Percentiles rank a stretch among this genome's conserved stretches.
Conservation (phyloP, 2,113 vertebrate genomes). For the Suricata suricatta region DNA sequence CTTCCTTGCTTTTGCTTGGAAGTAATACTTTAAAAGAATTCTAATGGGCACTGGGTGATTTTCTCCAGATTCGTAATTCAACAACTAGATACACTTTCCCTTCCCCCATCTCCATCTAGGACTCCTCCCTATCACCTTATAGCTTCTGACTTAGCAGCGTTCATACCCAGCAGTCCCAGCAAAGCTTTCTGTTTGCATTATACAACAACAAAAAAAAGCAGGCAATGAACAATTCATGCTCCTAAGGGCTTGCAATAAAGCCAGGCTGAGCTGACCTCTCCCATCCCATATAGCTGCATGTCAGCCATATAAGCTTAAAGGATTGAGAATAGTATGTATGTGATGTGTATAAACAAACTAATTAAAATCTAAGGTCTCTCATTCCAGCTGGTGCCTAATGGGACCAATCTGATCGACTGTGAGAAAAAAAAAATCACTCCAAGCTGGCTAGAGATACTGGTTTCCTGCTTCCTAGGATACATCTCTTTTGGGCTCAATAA, state of each 20-base stretch:
- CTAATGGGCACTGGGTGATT: slow-evolving; percentile 40
- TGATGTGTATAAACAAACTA: slow-evolving; percentile 75
- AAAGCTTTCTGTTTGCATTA: slow-evolving; percentile 67
- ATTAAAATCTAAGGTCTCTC: slow-evolving; percentile 77
- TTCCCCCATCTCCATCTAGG: slow-evolving; percentile 55
- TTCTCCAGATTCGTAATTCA: slow-evolving; percentile 45
- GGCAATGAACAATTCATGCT: slow-evolving; percentile 62
- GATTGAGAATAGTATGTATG: slow-evolving; percentile 1
- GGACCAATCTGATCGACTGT: slow-evolving; percentile 66
- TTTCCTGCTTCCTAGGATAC: slow-evolving; percentile 17
- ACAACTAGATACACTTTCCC: slow-evolving; percentile 47
- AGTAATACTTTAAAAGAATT: slow-evolving; percentile 49
- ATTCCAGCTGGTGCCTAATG: slow-evolving; percentile 77
- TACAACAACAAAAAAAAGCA: slow-evolving; percentile 48
- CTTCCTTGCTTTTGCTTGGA: neutral
- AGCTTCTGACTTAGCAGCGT: slow-evolving; percentile 70
- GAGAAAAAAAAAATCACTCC: slow-evolving; percentile 6
- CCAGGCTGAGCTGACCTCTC: slow-evolving; percentile 25
- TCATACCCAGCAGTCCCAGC: slow-evolving; percentile 64
- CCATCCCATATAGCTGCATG: slow-evolving; percentile 6
- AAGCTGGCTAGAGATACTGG: slow-evolving; percentile 56
- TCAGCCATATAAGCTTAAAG: slow-evolving; percentile 36
- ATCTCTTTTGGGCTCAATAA: slow-evolving; percentile 37
- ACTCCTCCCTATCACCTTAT: slow-evolving; percentile 81
- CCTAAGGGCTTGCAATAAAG: slow-evolving; percentile 64